Base-by-base conservation (phyloP, 2,113 vertebrate genomes). In the Thunnus thynnus region DNA sequence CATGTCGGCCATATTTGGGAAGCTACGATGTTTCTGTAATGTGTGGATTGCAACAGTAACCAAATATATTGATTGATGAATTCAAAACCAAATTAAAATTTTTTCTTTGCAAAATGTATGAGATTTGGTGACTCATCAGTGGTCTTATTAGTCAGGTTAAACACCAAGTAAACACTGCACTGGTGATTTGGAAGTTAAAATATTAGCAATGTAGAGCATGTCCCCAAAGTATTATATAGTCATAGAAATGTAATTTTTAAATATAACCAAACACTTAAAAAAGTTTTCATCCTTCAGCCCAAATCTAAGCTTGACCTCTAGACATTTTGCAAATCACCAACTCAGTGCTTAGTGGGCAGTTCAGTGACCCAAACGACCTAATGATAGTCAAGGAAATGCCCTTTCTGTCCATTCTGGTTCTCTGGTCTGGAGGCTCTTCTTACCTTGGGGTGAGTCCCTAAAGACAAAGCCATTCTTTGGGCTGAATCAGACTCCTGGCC, bases 381-480 rank as follows among this genome's bases (percentile, higher is more conserved):
- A 41, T 41, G 36, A 41, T 41, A 41, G 60, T 46, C 0, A 13
- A 83, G 72, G 78, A 67, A 72, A 89, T 65, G 81, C 30, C 72
- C 64, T 67, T 56, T 67, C 71, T 48, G 69, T 71, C 79, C 90
- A 58, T 52, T 62, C 46, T 2, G 67, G 83, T 72, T 68, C 81
- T 83, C 64, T 51, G 72, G 65, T 75, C 72, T 14, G 27, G 78
- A 81, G 83, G 71, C 90, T 88, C 85, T 60, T 93, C 95, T 96
- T 96, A 96, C 95, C 95, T 96, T 95, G 67, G 61, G 55, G 62
- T 4, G 93, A 86, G 82, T 89, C 92, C 88, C 96, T 99, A 99
- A 89, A 99, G 97, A 96, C 98, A 99, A 94, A 99, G 96, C 98
- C 98, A 99, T 93, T 99, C 98, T 97, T 99, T 99, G 94, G 97